Conservation (phyloP, 1,140 invertebrate species). For the Andrena cerasifolii region DNA sequence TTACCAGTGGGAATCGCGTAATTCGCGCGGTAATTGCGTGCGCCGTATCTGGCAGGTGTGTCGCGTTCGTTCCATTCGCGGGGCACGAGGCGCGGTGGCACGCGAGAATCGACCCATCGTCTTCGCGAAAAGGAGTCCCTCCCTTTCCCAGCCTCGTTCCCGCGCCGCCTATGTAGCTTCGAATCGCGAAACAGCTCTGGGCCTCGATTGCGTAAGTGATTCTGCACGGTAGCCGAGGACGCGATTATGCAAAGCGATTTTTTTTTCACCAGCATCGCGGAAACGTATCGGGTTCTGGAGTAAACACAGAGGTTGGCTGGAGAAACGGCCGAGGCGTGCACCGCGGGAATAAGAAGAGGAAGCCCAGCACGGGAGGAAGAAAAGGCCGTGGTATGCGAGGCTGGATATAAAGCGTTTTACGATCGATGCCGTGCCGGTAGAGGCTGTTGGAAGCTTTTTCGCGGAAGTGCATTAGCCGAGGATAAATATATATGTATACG, state of each 20-base stretch:
- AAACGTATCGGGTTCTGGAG: not conserved
- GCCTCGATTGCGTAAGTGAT: conserved; percentile 16
- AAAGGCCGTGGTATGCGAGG: conserved; percentile 8
- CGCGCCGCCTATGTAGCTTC: not conserved
- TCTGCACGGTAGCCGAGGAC: not conserved
- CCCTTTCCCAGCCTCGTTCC: not conserved
- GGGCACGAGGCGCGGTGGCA: conserved; percentile 5
- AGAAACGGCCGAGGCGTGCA: not conserved
- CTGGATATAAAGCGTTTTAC: conserved; percentile 14
- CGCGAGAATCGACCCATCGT: not conserved
- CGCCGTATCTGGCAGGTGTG: conserved; percentile 30
- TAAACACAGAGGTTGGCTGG: too few species aligned
- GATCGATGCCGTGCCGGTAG: conserved; percentile 17
- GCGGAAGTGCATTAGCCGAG: conserved; percentile 39
- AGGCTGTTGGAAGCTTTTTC: conserved; percentile 3
- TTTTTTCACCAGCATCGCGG: not conserved
- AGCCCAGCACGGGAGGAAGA: not conserved
- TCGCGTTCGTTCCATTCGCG: conserved; percentile 1
- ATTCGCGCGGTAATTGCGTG: conserved; percentile 25
- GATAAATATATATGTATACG: conserved; percentile 38
- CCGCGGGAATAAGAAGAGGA: not conserved
- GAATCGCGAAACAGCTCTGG: not conserved
- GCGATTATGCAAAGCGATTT: conserved; percentile 23
- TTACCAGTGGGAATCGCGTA: conserved; percentile 23
- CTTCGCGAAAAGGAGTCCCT: not conserved